Percentiles rank a stretch among this genome's conserved stretches.
Conservation (phyloP, 2,888 invertebrate genomes). For the Megaustenia siamemsis region DNA sequence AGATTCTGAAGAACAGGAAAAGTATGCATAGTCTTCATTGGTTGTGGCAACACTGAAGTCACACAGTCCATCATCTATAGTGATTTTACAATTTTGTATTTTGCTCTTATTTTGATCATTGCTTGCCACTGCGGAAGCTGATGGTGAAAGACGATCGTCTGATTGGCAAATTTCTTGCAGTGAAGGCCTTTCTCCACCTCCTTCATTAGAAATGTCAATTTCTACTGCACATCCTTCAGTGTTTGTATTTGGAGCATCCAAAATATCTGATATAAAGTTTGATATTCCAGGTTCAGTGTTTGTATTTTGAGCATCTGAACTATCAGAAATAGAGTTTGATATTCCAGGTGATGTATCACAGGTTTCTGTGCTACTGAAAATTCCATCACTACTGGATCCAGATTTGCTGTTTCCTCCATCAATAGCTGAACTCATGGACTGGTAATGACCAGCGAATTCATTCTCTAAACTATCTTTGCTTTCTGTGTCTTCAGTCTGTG, state of each 20-base stretch:
- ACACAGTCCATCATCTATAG: neutral
- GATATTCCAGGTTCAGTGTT: neutral
- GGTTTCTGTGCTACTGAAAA: neutral
- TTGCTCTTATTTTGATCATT: neutral
- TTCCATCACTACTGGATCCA: neutral
- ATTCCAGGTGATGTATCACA: neutral
- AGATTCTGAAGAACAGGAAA: conserved; percentile 49
- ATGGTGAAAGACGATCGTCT: neutral
- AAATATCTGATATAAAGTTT: neutral
- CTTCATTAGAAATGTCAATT: neutral
- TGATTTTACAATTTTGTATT: neutral
- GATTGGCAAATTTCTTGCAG: neutral
- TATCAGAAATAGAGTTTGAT: neutral
- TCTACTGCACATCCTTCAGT: neutral
- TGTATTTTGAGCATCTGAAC: neutral
- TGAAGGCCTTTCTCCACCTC: neutral
- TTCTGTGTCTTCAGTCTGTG: neutral
- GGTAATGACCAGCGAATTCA: neutral
- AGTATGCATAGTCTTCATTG: conserved; percentile 48
- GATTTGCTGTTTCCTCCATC: neutral
- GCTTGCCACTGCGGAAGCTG: neutral
- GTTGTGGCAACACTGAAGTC: conserved; percentile 25
- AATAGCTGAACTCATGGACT: neutral
- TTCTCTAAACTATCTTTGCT: neutral
- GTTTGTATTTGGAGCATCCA: too few relatives aligned